These are phyloP conservation scores for Puntigrus tetrazona DNA, from an alignment of 2,113 vertebrate species.

Conservation along the genomic window DNA sequence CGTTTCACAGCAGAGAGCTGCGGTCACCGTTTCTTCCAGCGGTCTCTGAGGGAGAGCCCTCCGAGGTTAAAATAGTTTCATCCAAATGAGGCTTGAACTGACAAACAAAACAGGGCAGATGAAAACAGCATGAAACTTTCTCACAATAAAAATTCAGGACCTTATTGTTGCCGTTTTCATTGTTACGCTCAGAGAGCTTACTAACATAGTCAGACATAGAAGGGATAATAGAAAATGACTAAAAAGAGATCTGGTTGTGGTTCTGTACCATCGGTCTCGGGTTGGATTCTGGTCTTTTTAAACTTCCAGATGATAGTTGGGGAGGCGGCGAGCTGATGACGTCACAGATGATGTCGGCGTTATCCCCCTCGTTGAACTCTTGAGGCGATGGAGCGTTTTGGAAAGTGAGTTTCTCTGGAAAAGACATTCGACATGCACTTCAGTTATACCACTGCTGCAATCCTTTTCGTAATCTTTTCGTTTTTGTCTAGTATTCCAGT, in stretches of 20 bases:
- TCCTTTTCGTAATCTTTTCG: background rate
- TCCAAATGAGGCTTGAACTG: constrained; percentile 58
- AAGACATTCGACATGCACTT: background rate
- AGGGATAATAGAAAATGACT: background rate
- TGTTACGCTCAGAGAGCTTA: background rate
- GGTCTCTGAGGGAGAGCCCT: constrained; percentile 61
- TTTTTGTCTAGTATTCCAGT: background rate
- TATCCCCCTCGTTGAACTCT: constrained; percentile 93
- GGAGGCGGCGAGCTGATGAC: constrained; percentile 90
- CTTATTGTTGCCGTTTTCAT: constrained; percentile 38
- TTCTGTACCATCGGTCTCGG: constrained; percentile 87
- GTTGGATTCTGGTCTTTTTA: constrained; percentile 82
- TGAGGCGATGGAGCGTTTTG: constrained; percentile 87
- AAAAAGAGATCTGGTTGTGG: constrained; percentile 24
- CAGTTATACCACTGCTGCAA: background rate
- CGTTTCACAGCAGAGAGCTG: constrained; percentile 60
- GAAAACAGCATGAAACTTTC: constrained; percentile 33
- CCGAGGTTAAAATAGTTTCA: constrained; percentile 65
- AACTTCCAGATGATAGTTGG: constrained; percentile 93
- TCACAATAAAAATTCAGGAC: constrained; percentile 17
- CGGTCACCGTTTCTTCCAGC: constrained; percentile 60
- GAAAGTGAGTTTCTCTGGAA: constrained; percentile 95
- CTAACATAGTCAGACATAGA: too few species aligned
- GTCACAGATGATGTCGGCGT: constrained; percentile 89
- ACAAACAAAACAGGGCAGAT: constrained; percentile 33